Conservation (phyloP, 2,888 invertebrate genomes). For the Mallateleia sp. region DNA sequence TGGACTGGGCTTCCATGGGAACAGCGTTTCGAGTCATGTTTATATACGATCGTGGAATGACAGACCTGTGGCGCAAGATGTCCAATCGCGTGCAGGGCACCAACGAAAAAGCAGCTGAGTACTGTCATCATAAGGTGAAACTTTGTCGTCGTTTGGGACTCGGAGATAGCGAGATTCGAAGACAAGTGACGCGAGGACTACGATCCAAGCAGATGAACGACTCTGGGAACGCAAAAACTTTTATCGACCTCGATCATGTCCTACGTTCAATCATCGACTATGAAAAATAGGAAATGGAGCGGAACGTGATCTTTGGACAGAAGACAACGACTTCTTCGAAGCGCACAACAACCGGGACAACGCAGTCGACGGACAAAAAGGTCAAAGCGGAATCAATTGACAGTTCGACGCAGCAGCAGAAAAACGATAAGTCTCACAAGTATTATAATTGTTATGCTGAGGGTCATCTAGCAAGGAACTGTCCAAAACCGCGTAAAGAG, state of each 20-base stretch:
- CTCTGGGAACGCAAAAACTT: constrained; percentile 30
- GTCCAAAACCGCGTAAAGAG: not conserved
- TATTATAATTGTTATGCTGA: not conserved
- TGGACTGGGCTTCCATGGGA: constrained; percentile 39
- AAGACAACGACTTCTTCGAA: not conserved
- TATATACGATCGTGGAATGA: constrained; percentile 10
- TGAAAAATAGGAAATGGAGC: constrained; percentile 38
- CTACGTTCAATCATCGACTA: constrained; percentile 29
- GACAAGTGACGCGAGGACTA: constrained; percentile 4
- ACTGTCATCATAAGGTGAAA: constrained; percentile 35
- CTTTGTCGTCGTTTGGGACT: constrained; percentile 22
- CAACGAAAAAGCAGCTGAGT: not conserved
- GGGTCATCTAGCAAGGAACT: not conserved
- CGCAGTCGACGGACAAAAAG: not conserved
- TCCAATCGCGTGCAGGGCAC: not conserved
- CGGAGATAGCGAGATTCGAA: constrained; percentile 13
- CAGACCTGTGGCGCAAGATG: constrained; percentile 11
- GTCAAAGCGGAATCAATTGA: not conserved
- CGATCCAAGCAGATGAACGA: constrained; percentile 23
- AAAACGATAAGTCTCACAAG: not conserved
- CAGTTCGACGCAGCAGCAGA: not conserved
- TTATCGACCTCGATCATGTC: constrained; percentile 27
- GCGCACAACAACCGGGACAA: not conserved
- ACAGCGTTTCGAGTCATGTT: constrained; percentile 24
- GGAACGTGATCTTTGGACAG: constrained; percentile 4